These are phyloP conservation scores for Rhineura floridana DNA, from an alignment of 2,113 vertebrate species.

Conservation along the genomic window DNA sequence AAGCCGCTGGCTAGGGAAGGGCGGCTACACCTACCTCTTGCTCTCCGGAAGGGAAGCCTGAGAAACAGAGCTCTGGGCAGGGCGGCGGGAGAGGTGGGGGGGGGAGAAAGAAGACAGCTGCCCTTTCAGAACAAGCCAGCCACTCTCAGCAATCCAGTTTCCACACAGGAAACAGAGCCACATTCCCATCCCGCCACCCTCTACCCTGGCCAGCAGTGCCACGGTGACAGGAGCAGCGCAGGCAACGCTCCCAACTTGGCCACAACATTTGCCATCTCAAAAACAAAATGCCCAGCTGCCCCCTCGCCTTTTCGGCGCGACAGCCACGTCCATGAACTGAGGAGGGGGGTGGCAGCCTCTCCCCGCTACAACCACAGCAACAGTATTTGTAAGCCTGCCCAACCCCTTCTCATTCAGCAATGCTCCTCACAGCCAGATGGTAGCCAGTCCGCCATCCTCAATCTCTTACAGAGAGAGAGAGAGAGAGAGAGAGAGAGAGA, in stretches of 20 bases:
- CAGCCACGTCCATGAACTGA: not conserved
- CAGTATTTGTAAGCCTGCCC: not conserved
- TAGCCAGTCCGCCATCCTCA: not conserved
- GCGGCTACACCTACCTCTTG: not conserved
- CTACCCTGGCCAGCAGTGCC: not conserved
- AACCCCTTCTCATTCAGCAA: not conserved
- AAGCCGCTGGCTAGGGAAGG: not conserved
- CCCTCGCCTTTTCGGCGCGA: not conserved
- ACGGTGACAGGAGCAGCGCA: not conserved
- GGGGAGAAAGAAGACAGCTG: not conserved
- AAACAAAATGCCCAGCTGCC: not conserved
- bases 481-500: too few species aligned
- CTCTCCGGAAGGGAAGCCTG: not conserved
- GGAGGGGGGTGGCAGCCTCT: not conserved
- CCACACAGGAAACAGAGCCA: not conserved
- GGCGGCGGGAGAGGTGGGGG: not conserved
- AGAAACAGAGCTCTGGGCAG: not conserved
- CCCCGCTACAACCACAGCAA: not conserved
- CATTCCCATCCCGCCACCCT: too few species aligned
- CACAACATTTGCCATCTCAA: not conserved
- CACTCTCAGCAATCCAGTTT: not conserved
- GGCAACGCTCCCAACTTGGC: not conserved
- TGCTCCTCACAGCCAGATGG: not conserved
- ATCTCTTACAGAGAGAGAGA: too few species aligned
- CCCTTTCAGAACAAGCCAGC: constrained; percentile 3